These are phyloP conservation scores for Antheraea yamamai DNA, from an alignment of 2,888 invertebrate genomes.

Conservation along the genomic window DNA sequence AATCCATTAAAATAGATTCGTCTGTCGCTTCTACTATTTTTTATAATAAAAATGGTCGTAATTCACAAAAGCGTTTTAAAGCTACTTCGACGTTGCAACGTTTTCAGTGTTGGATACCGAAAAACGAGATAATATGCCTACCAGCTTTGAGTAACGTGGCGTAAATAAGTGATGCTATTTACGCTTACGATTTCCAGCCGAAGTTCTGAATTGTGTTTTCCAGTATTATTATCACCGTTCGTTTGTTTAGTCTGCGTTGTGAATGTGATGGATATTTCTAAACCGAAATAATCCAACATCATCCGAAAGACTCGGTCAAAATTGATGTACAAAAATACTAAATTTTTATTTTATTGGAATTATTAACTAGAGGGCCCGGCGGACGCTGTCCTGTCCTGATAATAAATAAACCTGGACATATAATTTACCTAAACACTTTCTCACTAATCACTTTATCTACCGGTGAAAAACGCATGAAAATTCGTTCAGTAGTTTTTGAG, in stretches of 20 bases:
- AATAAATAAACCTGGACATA: too few species aligned
- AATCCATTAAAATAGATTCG: background rate
- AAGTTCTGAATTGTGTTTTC: conserved; percentile 7
- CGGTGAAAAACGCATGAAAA: too few species aligned
- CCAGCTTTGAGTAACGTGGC: background rate
- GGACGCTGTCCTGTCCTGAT: too few species aligned
- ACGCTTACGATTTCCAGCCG: background rate
- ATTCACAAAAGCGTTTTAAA: background rate
- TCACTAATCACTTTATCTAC: too few species aligned
- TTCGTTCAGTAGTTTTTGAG: too few species aligned
- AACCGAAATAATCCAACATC: conserved; percentile 26
- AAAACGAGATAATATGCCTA: background rate
- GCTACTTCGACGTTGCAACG: background rate
- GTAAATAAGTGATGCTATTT: background rate
- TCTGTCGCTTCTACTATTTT: background rate
- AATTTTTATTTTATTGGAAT: background rate
- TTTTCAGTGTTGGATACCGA: background rate
- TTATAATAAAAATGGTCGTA: background rate
- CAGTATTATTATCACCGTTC: background rate
- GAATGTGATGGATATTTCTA: conserved; percentile 25
- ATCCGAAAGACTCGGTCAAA: background rate
- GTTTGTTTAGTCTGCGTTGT: conserved; percentile 44
- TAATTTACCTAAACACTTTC: too few species aligned
- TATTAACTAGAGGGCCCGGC: too few species aligned
- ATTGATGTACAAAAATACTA: background rate